Evolutionary conservation across 2,888 invertebrate species (phyloP), one percentile per base, ranked within the genome.

Genomic region (Silvanus unidentatus): DNA sequence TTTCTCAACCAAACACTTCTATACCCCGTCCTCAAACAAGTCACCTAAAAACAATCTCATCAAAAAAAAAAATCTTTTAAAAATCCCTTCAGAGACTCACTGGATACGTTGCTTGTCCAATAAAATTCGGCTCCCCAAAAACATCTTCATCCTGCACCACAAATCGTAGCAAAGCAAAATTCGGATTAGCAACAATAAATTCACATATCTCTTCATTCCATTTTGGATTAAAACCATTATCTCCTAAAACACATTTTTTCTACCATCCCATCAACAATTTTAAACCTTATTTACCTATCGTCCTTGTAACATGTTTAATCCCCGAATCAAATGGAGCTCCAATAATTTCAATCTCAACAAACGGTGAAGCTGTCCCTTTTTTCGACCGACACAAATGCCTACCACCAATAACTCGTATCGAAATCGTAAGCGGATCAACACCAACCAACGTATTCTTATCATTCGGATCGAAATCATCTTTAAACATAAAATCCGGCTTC

Each of bases 71-170:
- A 4, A 12, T 3, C 10, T 12, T 12, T 32, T 12, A 32, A n/a
- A n/a, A n/a, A n/a, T n/a, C n/a, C n/a, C n/a, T n/a, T n/a, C n/a
- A n/a, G n/a, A n/a, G n/a, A 8, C 74, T 72, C 57, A 95, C 78
- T 0, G 97, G 94, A 74, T 85, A 95, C 9, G 92, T 91, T 32
- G 93, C 92, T 74, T 99, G 98, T 1, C 97, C 97, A 49, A 97
- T 87, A 70, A 97, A 95, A 75, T 95, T 95, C 9, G 86, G 88
- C 63, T 97, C 97, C 0, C 95, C 95, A 73, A 99, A 98, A 77
- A 95, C 90, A 67, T 99, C 98, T 70, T 95, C 96, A 70, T 95
- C 95, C 71, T 92, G 88, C 0, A 95, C 89, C 32, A 88, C 78
- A 70, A 97, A 95, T 29, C 95, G 78, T 39, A 93, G 72, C 39